Evolutionary conservation across 2,888 invertebrate genomes (phyloP).

Genomic region (Drosophila meridionalis): DNA sequence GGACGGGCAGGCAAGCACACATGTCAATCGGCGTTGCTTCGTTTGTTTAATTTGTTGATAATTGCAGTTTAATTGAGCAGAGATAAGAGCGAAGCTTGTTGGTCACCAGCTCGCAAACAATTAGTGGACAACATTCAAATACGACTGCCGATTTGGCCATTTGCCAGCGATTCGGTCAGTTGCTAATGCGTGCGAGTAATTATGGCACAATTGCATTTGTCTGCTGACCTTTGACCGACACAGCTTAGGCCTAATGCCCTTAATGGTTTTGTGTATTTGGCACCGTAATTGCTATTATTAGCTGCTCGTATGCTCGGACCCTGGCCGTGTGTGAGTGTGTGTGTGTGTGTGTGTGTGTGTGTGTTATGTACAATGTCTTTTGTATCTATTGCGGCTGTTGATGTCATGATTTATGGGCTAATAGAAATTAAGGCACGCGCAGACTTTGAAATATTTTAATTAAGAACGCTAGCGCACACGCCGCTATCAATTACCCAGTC

Average conservation of each 20-base stretch:
- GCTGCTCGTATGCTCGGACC: slow-evolving; percentile 6
- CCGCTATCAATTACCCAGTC: slow-evolving; percentile 63
- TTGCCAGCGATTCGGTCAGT: slow-evolving; percentile 21
- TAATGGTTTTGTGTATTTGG: slow-evolving; percentile 62
- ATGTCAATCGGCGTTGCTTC: slow-evolving; percentile 58
- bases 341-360: neutral
- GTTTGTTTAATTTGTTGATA: slow-evolving; percentile 61
- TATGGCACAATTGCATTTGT: slow-evolving; percentile 37
- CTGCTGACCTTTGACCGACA: slow-evolving; percentile 53
- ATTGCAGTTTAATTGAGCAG: slow-evolving; percentile 67
- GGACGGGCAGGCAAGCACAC: slow-evolving; percentile 33
- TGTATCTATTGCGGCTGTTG: slow-evolving; percentile 46
- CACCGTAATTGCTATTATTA: slow-evolving; percentile 64
- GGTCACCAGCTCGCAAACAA: slow-evolving; percentile 29
- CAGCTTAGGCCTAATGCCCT: slow-evolving; percentile 32
- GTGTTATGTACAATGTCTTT: neutral
- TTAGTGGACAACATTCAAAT: slow-evolving; percentile 34
- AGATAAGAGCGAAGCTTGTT: slow-evolving; percentile 24
- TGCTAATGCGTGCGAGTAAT: slow-evolving; percentile 40
- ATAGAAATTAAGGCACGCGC: slow-evolving; percentile 47
- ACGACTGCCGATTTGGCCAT: slow-evolving; percentile 20
- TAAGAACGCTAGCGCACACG: slow-evolving; percentile 59
- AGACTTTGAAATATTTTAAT: slow-evolving; percentile 70
- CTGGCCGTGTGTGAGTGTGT: neutral
- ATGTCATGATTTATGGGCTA: slow-evolving; percentile 74